These are phyloP conservation scores for Campoplex capitator DNA, from an alignment of 2,888 invertebrate species.

Conservation along the genomic window DNA sequence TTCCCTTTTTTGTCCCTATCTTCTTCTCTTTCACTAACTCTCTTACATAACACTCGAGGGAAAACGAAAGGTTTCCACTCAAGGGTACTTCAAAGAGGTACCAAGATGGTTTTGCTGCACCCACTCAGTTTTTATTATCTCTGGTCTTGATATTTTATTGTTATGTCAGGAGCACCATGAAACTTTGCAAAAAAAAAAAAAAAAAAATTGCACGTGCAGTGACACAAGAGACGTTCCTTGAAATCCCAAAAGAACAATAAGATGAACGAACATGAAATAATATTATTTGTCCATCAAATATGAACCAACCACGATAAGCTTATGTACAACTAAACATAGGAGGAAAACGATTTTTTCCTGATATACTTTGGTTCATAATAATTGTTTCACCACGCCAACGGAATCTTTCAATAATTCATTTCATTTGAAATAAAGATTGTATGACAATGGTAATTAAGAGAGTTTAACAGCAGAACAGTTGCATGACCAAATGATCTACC, in stretches of 20 bases:
- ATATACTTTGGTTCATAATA: neutral
- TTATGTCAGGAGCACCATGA: conserved; percentile 23
- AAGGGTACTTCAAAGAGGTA: conserved; percentile 46
- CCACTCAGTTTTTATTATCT: conserved; percentile 24
- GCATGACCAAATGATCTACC: neutral
- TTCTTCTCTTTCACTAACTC: conserved; percentile 1
- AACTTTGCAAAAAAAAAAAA: neutral
- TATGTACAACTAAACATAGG: neutral
- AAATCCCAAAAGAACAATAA: neutral
- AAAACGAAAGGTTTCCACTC: conserved; percentile 34
- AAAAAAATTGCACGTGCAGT: neutral
- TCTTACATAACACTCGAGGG: conserved; percentile 44
- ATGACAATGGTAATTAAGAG: neutral
- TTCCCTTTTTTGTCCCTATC: neutral
- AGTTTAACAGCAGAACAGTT: neutral
- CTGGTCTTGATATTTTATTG: conserved; percentile 24
- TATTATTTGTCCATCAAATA: neutral
- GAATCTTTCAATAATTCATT: conserved; percentile 25
- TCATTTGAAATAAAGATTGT: neutral
- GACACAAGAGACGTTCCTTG: neutral
- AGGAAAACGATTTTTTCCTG: no score
- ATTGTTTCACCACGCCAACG: conserved; percentile 30
- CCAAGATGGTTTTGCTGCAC: conserved; percentile 21
- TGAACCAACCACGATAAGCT: neutral
- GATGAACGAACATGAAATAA: neutral